These are phyloP conservation scores for Patella pellucida DNA, from an alignment of 2,888 invertebrate species.

Conservation along the genomic window DNA sequence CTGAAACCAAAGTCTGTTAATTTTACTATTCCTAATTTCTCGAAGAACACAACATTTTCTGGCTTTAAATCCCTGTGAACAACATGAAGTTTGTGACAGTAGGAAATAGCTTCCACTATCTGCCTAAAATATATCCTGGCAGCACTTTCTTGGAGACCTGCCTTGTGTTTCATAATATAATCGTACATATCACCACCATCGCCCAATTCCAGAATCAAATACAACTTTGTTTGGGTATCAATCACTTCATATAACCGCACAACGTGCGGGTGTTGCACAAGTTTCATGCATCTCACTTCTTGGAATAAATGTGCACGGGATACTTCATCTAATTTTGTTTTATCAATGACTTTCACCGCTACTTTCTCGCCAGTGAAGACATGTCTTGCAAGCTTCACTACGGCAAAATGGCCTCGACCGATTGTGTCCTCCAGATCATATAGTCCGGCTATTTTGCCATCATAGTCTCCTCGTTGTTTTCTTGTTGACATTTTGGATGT, in stretches of 20 bases:
- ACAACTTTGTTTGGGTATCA: constrained; percentile 95
- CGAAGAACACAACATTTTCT: constrained; percentile 99
- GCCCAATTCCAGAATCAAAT: constrained; percentile 93
- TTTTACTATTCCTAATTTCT: constrained; percentile 95
- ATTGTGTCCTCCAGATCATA: constrained; percentile 98
- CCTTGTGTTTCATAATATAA: constrained; percentile 95
- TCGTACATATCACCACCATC: constrained; percentile 99
- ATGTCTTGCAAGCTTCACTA: constrained; percentile 96
- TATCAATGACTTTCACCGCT: constrained; percentile 97
- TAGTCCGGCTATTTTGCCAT: constrained; percentile 78
- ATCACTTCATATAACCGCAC: constrained; percentile 98
- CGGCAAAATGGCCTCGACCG: constrained; percentile 98
- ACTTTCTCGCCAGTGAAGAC: constrained; percentile 99
- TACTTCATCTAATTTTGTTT: constrained; percentile 95
- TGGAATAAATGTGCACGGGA: constrained; percentile 89
- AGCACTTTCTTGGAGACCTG: constrained; percentile 78
- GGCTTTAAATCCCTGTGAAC: constrained; percentile 96
- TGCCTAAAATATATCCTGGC: constrained; percentile 89
- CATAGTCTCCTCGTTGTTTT: constrained; percentile 58
- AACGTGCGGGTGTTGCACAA: constrained; percentile 99
- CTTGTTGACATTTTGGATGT: constrained; percentile 49
- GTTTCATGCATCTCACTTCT: constrained; percentile 95
- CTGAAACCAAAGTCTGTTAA: constrained; percentile 97
- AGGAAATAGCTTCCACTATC: constrained; percentile 96
- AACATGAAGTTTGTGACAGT: constrained; percentile 94